Conservation (phyloP, 1,140 invertebrate genomes). For the Orchesella cincta region DNA sequence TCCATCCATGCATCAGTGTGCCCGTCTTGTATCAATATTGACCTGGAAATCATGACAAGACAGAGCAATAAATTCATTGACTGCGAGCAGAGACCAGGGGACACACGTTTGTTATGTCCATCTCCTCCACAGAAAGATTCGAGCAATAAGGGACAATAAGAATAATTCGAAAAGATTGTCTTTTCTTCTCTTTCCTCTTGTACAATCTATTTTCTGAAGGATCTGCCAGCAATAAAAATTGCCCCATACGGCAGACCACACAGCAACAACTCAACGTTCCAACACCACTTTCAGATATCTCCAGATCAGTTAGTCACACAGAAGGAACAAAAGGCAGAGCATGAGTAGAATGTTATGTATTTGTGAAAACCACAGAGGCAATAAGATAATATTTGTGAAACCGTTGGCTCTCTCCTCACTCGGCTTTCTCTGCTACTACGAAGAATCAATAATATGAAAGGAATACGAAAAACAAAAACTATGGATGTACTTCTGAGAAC, state of each 20-base stretch:
- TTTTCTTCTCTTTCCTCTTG: background rate
- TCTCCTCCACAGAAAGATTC: no score
- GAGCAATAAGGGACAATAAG: background rate
- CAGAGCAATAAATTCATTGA: constrained; percentile 20
- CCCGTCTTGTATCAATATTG: constrained; percentile 42
- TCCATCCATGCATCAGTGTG: no score
- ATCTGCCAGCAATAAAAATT: no score
- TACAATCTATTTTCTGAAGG: background rate
- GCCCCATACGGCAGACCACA: no score
- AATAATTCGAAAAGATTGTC: background rate
- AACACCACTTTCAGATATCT: no score
- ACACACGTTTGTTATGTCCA: no score
- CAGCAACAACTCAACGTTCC: no score
- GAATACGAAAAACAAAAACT: background rate
- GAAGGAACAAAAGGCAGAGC: no score
- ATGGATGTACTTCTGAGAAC: background rate
- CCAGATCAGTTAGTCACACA: no score
- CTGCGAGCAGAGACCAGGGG: background rate
- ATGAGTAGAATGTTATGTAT: no score
- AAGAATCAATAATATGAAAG: background rate
- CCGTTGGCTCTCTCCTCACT: background rate
- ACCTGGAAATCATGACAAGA: constrained; percentile 39
- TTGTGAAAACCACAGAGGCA: background rate
- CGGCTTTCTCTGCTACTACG: background rate
- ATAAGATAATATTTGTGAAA: background rate